Evolutionary conservation across 2,888 invertebrate genomes (phyloP), one percentile per base, ranked within the genome.

Genomic region (Cryptocheilus praepositus): DNA sequence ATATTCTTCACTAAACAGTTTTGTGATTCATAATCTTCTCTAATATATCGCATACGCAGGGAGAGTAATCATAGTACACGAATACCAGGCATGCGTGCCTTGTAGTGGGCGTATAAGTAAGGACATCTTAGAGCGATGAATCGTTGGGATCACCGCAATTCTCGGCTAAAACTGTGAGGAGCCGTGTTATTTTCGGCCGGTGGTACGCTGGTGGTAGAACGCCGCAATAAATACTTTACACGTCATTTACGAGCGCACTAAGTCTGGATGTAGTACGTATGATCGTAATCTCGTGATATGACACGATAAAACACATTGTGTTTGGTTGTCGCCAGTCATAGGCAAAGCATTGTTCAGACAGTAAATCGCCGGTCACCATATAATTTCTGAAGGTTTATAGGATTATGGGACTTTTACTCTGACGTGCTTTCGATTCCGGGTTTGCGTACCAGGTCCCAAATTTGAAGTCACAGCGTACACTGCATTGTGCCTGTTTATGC

Each of bases 211-310:
- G 58, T 18, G 49, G 58, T 11, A 36, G 36, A 36, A 36, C 13
- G 36, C 2, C 59, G 46, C 58, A 59, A 67, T 73, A 76, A 71
- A 68, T 63, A 66, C 63, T 67, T 64, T 67, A 61, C 54, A 68
- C 71, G 76, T 65, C 73, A 64, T 72, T 74, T 74, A 49, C 5
- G 49, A 49, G 49, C 49, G 11, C 53, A 67, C 59, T 55, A 60
- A 0, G 43, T 8, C 16, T 5, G 43, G 7, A 25, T 44, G 21
- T 19, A 3, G 0, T 7, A 15, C 49, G 49, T 19, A 19, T 16
- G 16, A 49, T 18, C 49, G 49, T 15, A 49, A 15, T 49, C 18
- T 49, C n/a, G 16, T 16, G n/a, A 49, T 4, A 21, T 22, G 36
- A 5, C 5, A 25, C 16, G 61, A 57, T 51, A 21, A 53, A 53